Conservation (phyloP, 2,888 invertebrate genomes). For the Nomada ferruginata region DNA sequence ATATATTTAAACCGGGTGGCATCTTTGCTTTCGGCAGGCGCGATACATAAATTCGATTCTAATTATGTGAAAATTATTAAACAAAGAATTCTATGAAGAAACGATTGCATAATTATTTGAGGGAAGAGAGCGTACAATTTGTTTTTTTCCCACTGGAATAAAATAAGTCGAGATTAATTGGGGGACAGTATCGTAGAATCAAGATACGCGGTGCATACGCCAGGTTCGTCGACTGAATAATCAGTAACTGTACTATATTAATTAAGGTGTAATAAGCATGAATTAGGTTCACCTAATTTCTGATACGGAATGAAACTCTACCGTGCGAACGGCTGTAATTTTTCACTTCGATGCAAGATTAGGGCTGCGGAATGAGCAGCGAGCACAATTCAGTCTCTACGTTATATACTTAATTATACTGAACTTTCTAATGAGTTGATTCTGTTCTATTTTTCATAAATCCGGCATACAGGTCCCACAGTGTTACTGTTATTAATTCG, state of each 20-base stretch:
- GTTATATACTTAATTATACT: constrained; percentile 37
- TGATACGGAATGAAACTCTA: constrained; percentile 28
- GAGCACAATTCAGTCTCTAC: constrained; percentile 46
- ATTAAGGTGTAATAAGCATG: constrained; percentile 28
- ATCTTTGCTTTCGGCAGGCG: background rate
- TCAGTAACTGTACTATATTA: constrained; percentile 43
- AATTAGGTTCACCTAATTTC: constrained; percentile 43
- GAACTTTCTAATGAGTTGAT: constrained; percentile 49
- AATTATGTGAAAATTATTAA: background rate
- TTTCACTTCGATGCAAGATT: constrained; percentile 38
- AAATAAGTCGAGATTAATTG: constrained; percentile 13
- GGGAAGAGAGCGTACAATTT: background rate
- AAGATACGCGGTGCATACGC: background rate
- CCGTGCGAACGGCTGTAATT: constrained; percentile 41
- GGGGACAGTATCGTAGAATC: background rate
- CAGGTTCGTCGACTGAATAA: constrained; percentile 42
- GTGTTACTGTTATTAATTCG: background rate
- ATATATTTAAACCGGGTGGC: too few relatives aligned
- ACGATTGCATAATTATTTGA: background rate
- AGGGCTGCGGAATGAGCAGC: constrained; percentile 20
- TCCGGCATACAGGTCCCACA: background rate
- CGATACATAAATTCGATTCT: too few relatives aligned
- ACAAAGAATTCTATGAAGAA: too few relatives aligned
- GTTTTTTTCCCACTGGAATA: background rate
- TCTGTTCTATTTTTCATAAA: constrained; percentile 36